Evolutionary conservation across 2,888 invertebrate genomes (phyloP).

Genomic region (Drosophila robusta): DNA sequence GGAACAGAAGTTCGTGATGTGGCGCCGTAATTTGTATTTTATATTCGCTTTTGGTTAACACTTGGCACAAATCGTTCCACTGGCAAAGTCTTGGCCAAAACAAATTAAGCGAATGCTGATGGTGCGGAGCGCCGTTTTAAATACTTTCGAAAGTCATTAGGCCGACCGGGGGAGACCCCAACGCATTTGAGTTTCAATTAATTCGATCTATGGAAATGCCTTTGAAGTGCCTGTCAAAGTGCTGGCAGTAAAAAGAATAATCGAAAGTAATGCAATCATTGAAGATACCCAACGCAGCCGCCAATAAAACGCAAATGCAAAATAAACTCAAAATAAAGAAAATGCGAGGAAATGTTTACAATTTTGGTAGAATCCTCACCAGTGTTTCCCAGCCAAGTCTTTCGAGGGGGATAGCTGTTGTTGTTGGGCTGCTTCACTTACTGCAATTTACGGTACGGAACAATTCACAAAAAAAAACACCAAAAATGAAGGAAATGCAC

Average conservation of each 20-base stretch:
- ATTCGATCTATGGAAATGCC: conserved; percentile 34
- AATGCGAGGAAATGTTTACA: conserved; percentile 17
- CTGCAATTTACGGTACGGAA: conserved; percentile 14
- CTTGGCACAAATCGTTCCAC: conserved; percentile 6
- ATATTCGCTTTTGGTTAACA: conserved; percentile 2
- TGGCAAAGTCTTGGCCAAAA: conserved; percentile 27
- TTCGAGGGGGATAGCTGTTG: neutral
- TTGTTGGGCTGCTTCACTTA: conserved; percentile 8
- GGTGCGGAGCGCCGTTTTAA: conserved; percentile 30
- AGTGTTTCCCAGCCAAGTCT: conserved; percentile 1
- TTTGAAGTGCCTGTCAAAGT: conserved; percentile 22
- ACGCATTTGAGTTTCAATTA: conserved; percentile 38
- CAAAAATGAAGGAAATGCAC: conserved; percentile 31
- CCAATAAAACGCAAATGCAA: neutral
- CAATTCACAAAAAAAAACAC: conserved; percentile 27
- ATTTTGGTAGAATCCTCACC: neutral
- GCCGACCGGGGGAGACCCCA: conserved; percentile 13
- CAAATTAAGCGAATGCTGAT: conserved; percentile 45
- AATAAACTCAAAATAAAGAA: neutral
- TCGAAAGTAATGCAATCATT: conserved; percentile 27
- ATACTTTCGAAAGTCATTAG: conserved; percentile 62
- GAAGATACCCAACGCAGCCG: neutral
- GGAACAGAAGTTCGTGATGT: neutral
- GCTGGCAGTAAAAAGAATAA: conserved; percentile 32
- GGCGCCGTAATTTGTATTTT: conserved; percentile 9